Percentiles rank a stretch among this genome's conserved stretches.
Conservation (phyloP, 2,797 vertebrate species). For the Microctenopoma lineatum region DNA sequence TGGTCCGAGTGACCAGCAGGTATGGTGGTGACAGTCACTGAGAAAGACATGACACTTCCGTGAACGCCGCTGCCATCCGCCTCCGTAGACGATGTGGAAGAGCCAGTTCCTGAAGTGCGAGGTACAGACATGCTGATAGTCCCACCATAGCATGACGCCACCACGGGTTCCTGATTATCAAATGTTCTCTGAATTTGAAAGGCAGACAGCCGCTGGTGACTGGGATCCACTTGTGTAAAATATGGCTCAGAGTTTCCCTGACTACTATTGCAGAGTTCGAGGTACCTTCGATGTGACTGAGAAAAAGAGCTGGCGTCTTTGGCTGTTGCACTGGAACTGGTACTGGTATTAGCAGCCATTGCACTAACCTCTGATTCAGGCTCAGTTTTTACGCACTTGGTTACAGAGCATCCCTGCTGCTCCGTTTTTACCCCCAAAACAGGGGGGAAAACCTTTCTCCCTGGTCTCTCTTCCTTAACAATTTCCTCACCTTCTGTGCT, state of each 20-base stretch:
- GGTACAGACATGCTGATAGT: slow-evolving; percentile 93
- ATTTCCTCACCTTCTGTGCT: slow-evolving; percentile 71
- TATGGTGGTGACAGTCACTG: slow-evolving; percentile 96
- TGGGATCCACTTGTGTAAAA: slow-evolving; percentile 56
- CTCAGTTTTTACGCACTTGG: slow-evolving; percentile 74
- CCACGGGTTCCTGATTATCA: slow-evolving; percentile 72
- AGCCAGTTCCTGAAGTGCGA: slow-evolving; percentile 73
- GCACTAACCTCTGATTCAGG: slow-evolving; percentile 59
- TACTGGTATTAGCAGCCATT: slow-evolving; percentile 41
- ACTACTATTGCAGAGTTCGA: slow-evolving; percentile 76
- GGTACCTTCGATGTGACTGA: slow-evolving; percentile 82
- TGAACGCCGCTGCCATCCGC: slow-evolving; percentile 66
- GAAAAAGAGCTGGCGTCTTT: slow-evolving; percentile 85
- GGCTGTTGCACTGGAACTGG: slow-evolving; percentile 68
- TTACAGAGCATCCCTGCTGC: slow-evolving; percentile 72
- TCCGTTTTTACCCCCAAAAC: slow-evolving; percentile 68
- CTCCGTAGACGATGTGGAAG: slow-evolving; percentile 59
- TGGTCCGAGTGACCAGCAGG: slow-evolving; percentile 86
- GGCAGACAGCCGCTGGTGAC: slow-evolving; percentile 77
- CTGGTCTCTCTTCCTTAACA: slow-evolving; percentile 51
- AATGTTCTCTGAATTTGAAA: slow-evolving; percentile 80
- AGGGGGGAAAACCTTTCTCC: slow-evolving; percentile 64
- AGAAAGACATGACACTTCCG: slow-evolving; percentile 97
- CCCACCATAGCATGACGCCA: slow-evolving; percentile 88
- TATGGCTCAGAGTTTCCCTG: slow-evolving; percentile 83